Base-by-base conservation (phyloP, 2,797 vertebrate genomes). In the Lophotriccus pileatus region DNA sequence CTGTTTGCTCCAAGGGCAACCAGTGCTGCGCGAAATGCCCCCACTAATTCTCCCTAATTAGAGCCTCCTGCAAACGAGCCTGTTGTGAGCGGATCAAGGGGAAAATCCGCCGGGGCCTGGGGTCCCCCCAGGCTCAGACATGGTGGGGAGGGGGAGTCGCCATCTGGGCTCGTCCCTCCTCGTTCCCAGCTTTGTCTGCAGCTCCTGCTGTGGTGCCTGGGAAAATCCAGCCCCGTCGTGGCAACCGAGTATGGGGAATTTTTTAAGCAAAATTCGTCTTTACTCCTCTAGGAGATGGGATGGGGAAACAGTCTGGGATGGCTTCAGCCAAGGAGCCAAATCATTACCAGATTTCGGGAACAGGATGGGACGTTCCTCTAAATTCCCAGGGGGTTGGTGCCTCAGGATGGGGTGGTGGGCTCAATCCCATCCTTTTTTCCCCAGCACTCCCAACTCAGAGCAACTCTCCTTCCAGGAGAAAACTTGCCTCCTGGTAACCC, bases 181-280 rank as follows among this genome's bases (percentile, higher is more conserved):
- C 9, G 0, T 6, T 44, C 22, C 78, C 59, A 28, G 70, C 85
- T 67, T 39, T 49, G 69, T 36, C 79, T 55, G 73, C 22, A 27
- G 70, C 90, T 67, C 68, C 32, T 58, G 69, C 68, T 15, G 9
- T 2, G 2, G 27, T n/a, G 19, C 47, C 46, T 3, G 6, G 32
- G 73, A 52, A 56, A 16, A 69, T 73, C 64, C 8, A 30, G 6
- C n/a, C 64, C 47, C 1, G 0, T 20, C 52, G 44, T 41, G 82
- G n/a, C 22, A 4, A 3, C 1, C 0, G 1, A 23, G 1, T 0
- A 1, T 3, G 12, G 2, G 10, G 64, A 3, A 15, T 34, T 64
- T 64, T 25, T 27, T 1, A 7, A 34, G 14, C 4, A 36, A 58
- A 70, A 53, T 7, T 24, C 13, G 2, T 14, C 25, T 72, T 43